These are phyloP conservation scores for Synanceia verrucosa DNA, from an alignment of 2,797 vertebrate species.

Conservation along the genomic window DNA sequence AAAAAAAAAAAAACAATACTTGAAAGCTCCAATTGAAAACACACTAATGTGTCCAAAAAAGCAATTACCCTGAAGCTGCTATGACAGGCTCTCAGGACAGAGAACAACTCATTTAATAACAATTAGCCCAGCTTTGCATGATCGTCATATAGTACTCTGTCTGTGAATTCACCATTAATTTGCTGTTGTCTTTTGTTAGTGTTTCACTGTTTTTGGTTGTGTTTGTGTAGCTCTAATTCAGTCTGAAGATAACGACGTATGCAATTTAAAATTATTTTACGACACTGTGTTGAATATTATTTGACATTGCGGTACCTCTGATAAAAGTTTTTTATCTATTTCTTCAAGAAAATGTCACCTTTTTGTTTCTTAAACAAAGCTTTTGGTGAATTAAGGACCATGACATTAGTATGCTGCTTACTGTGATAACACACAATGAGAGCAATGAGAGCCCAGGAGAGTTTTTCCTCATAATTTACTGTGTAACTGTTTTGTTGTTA, in stretches of 20 bases:
- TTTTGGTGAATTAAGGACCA: slow-evolving; percentile 8
- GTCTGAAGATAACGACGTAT: background rate
- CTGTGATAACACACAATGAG: slow-evolving; percentile 34
- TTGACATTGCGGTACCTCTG: background rate
- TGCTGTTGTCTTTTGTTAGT: background rate
- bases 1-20: background rate
- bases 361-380: slow-evolving; percentile 6
- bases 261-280: background rate
- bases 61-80: slow-evolving; percentile 5
- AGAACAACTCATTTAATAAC: slow-evolving; percentile 4
- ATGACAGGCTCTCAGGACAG: background rate
- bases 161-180: background rate
- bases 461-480: slow-evolving; percentile 45
- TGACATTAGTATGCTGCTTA: slow-evolving; percentile 18
- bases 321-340: background rate
- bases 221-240: background rate
- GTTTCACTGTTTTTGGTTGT: background rate
- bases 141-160: background rate
- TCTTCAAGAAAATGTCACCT: background rate
- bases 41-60: background rate
- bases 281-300: background rate
- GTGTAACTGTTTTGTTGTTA: slow-evolving; percentile 39
- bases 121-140: background rate
- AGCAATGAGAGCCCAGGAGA: slow-evolving; percentile 23
- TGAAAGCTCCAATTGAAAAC: slow-evolving; percentile 1